These are phyloP conservation scores for Mus pahari DNA, from an alignment of 2,113 vertebrate genomes.

Conservation along the genomic window DNA sequence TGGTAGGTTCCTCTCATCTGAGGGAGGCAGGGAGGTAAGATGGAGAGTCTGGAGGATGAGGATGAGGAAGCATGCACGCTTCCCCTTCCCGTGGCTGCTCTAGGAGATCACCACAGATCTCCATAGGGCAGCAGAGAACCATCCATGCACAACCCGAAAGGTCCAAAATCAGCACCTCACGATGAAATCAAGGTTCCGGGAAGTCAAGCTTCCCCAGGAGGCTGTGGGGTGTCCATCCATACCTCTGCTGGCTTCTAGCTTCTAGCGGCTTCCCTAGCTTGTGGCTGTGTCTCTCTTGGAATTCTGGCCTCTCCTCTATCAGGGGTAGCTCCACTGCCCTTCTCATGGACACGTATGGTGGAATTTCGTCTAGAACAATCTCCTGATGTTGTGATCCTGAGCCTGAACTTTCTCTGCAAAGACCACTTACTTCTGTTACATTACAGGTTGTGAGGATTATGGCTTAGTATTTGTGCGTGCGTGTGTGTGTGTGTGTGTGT, in stretches of 20 bases:
- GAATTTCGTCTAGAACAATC: background rate
- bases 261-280: background rate
- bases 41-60: background rate
- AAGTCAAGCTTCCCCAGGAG: background rate
- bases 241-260: background rate
- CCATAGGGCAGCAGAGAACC: background rate
- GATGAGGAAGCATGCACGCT: background rate
- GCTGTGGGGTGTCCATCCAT: background rate
- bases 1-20: background rate
- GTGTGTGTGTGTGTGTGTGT: background rate
- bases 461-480: background rate
- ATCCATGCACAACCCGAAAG: background rate
- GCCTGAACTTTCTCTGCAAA: background rate
- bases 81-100: background rate
- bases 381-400: background rate
- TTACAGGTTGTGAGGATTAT: background rate
- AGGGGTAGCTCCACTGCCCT: background rate
- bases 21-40: background rate
- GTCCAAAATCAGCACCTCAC: background rate
- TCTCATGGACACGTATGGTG: background rate
- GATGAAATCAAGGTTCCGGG: background rate
- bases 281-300: fast-evolving
- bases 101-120: background rate
- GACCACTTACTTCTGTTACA: background rate
- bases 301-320: background rate